These are phyloP conservation scores for Lasius platythorax DNA, from an alignment of 2,888 invertebrate genomes.

Conservation along the genomic window DNA sequence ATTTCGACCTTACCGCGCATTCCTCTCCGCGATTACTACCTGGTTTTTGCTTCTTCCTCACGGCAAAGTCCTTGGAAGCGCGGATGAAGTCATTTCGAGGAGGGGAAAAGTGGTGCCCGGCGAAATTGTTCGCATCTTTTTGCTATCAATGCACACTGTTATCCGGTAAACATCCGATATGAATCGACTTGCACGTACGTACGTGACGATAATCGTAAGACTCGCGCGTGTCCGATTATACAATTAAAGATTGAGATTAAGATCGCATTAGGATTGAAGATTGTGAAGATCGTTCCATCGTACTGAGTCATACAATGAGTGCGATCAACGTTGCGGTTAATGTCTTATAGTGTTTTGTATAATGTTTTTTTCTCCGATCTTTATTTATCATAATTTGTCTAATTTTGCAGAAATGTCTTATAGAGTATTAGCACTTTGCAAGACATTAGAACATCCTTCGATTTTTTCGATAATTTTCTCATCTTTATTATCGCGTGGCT, in stretches of 20 bases:
- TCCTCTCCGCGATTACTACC: conserved; percentile 69
- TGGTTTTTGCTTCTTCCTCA: conserved; percentile 72
- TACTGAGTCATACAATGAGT: not conserved
- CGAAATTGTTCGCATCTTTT: conserved; percentile 54
- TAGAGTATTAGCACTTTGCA: not conserved
- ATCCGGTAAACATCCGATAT: not conserved
- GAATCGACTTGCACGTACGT: not conserved
- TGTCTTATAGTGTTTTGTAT: not conserved
- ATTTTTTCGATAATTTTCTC: not conserved
- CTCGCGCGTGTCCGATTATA: no score
- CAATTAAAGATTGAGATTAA: not conserved
- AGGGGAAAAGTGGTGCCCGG: conserved; percentile 50
- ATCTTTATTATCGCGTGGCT: not conserved
- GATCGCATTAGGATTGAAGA: not conserved
- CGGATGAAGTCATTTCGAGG: conserved; percentile 73
- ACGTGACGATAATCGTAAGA: conserved; percentile 41
- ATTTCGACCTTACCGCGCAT: conserved; percentile 72
- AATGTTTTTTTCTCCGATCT: not conserved
- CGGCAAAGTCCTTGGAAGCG: conserved; percentile 73
- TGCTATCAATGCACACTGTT: not conserved
- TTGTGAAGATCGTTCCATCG: not conserved
- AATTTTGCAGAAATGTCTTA: not conserved
- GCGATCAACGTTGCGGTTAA: not conserved
- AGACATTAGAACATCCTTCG: not conserved
- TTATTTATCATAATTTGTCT: not conserved